Evolutionary conservation across 2,888 invertebrate species (phyloP), one percentile per base, ranked within the genome.

Genomic region (Elmis aenea): DNA sequence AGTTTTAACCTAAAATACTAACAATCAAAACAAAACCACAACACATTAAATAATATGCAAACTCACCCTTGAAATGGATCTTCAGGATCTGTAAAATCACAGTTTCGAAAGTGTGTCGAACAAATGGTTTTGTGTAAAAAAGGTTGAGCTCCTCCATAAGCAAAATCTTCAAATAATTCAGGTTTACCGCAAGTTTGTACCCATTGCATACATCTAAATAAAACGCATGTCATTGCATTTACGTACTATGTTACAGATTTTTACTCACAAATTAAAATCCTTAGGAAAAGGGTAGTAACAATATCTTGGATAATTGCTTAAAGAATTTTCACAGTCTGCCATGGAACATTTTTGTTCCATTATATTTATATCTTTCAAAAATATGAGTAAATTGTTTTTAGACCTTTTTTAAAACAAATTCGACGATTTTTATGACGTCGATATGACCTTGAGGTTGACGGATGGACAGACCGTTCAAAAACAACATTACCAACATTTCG

Each of bases 151-250:
- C 40, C 44, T 2, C 36, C 30, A 16, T 40, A 40, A 12, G 31
- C 24, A 36, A 44, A 43, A 15, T 43, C 39, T 32, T 44, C 44
- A 24, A 38, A 34, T 16, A 33, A 15, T 24, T 42, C 29, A 10
- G 33, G 14, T 22, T 16, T 33, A 6, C 30, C 29, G 24, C 44
- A 44, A 15, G 24, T 36, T 23, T 44, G 33, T n/a, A 44, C 30
- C 40, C 44, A 44, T 13, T 13, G 8, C 30, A 36, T 25, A 23
- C 44, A 44, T 11, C 44, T 44, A 18, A 36, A 33, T 11, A 21
- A 10, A 6, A 18, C 5, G 8, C 5, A 6, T 18, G 18, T 6
- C 5, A 18, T 18, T 18, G 18, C 8, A 18, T 6, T 18, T 6
- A 18, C 18, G 18, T 8, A 18, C 18, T 6, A 18, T 18, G 5